Evolutionary conservation across 2,113 vertebrate genomes (phyloP), one percentile per base, ranked within the genome.

Genomic region (Halcyon senegalensis): DNA sequence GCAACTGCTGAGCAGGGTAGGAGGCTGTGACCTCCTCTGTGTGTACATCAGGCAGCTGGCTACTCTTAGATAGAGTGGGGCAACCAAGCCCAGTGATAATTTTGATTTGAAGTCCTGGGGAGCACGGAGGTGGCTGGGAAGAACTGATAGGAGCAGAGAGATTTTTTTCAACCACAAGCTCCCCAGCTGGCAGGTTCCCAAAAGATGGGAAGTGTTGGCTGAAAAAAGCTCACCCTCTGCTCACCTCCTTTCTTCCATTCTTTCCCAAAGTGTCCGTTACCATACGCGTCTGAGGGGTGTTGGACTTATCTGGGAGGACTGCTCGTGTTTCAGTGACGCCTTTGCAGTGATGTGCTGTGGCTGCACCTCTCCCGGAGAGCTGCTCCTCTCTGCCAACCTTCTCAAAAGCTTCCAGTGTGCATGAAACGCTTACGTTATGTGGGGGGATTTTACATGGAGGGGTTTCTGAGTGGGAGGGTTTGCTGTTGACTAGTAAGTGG

Each of bases 121-220:
- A 87, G 76, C 53, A 17, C 48, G 27, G 70, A 83, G 30, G 20
- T 39, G 44, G 6, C 62, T 66, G 55, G 44, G 70, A 91, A 84
- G 58, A 39, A 89, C 14, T 2, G 18, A 66, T 53, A 78, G 60
- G 55, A 73, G 73, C 74, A 87, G 77, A 60, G 77, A 55, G 89
- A 27, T 84, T 91, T 94, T 84, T 92, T 94, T 89, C 80, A 95
- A 58, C 59, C 72, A 66, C 18, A 24, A 66, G 35, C 23, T 90
- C 55, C 33, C 30, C 76, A 89, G 0, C 27, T 92, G 95, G 95
- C 89, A 81, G 66, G 69, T 60, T 85, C 93, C 92, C 84, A 93
- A 55, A 95, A 88, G 96, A 93, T 92, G 92, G 66, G 53, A 83
- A 86, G 67, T 77, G 88, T 66, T 75, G 62, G 83, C 62, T 90